Percentiles rank a stretch among this genome's conserved stretches.
Conservation (phyloP, 1,140 invertebrate species). For the Venustaconcha ellipsiformis region DNA sequence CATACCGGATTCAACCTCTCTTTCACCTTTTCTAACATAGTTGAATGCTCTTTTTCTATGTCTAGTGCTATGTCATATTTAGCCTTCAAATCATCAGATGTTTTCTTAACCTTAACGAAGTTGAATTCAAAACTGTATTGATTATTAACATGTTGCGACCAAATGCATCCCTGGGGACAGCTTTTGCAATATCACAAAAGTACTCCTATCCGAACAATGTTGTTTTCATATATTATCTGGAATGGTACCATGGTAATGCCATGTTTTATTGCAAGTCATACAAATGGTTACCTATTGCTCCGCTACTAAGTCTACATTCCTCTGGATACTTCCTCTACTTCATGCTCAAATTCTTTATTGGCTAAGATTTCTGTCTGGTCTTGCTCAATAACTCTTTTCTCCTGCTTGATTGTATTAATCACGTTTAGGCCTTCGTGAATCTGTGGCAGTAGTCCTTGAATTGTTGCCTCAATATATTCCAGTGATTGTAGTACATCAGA, state of each 20-base stretch:
- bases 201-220: neutral
- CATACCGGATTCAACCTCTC: too few species aligned
- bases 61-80: too few species aligned
- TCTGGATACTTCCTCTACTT: constrained; percentile 12
- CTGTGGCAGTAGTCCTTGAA: constrained; percentile 11
- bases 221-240: constrained; percentile 10
- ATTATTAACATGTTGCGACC: constrained; percentile 20
- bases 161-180: constrained; percentile 12
- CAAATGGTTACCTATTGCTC: constrained; percentile 34
- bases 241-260: constrained; percentile 22
- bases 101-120: too few species aligned
- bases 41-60: too few species aligned
- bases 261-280: constrained; percentile 24
- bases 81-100: too few species aligned
- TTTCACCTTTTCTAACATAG: too few species aligned
- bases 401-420: constrained; percentile 10
- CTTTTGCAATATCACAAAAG: constrained; percentile 4
- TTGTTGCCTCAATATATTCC: constrained; percentile 3
- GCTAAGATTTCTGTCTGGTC: constrained; percentile 23
- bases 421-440: constrained; percentile 16
- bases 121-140: constrained; percentile 9
- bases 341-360: constrained; percentile 28
- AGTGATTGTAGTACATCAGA: constrained; percentile 15
- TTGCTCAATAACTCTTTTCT: constrained; percentile 12
- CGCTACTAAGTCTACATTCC: neutral